phyloP scores from a whole-genome alignment of 2,797 vertebrate genomes.

The Carduelis carduelis region DNA sequence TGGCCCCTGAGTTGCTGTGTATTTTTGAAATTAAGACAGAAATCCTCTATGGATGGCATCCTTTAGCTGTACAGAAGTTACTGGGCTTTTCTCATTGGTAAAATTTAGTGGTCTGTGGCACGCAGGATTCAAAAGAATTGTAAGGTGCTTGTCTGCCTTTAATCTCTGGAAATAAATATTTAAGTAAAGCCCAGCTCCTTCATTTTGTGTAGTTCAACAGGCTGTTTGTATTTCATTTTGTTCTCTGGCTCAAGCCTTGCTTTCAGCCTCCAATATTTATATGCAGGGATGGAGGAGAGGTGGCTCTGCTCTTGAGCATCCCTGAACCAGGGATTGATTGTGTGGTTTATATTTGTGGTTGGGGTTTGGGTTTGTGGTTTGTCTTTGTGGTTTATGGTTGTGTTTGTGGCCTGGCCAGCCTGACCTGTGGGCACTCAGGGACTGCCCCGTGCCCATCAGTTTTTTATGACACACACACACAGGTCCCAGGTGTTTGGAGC shows the following conservation, averaged over 20 bases:
- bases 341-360: background rate
- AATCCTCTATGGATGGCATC: background rate
- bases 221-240: background rate
- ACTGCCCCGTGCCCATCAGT: background rate
- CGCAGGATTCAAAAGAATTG: background rate
- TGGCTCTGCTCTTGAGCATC: background rate
- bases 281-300: background rate
- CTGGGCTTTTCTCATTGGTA: background rate
- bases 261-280: background rate
- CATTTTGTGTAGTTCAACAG: background rate
- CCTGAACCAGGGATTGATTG: background rate
- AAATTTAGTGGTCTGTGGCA: background rate
- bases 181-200: background rate
- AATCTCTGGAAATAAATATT: background rate
- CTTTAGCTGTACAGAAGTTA: background rate
- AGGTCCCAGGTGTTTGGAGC: background rate
- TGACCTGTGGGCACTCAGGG: background rate
- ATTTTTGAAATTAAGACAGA: background rate
- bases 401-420: background rate
- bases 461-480: background rate
- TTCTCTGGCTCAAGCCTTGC: background rate
- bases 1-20: background rate
- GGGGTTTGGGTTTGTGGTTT: no score
- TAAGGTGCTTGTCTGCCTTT: background rate
- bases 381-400: background rate